phyloP scores from a whole-genome alignment of 1,140 invertebrate species.

The Ceratosolen fusciceps region DNA sequence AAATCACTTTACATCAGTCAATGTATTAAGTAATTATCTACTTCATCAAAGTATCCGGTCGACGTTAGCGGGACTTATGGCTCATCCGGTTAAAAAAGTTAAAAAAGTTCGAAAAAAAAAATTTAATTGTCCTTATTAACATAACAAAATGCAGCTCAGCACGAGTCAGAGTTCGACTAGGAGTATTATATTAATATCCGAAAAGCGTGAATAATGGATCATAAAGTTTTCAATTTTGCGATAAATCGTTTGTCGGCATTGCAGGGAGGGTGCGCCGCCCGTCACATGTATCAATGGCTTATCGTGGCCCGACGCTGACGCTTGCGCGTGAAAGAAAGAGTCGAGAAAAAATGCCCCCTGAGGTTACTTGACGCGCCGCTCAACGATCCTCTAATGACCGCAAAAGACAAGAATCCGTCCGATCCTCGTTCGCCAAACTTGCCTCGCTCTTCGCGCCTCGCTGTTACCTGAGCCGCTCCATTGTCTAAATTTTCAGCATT shows the following conservation, averaged over 20 bases:
- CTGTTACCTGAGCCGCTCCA: neutral
- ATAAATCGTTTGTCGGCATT: constrained; percentile 29
- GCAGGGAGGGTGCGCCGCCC: neutral
- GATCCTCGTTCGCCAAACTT: no score
- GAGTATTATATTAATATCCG: neutral
- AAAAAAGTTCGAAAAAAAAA: no score
- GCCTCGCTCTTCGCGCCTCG: no score
- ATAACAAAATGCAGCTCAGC: neutral
- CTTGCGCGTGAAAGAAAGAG: neutral
- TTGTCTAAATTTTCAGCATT: constrained; percentile 5
- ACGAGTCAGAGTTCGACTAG: neutral
- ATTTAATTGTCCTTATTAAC: neutral
- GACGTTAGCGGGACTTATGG: no score
- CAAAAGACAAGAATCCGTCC: constrained; percentile 58
- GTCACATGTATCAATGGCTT: neutral
- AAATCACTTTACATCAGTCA: neutral
- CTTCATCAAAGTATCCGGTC: no score
- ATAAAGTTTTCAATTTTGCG: neutral
- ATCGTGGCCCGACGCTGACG: neutral
- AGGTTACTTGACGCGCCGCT: constrained; percentile 39
- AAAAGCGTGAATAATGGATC: neutral
- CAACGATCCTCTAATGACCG: constrained; percentile 62
- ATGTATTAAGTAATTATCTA: neutral
- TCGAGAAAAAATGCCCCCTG: constrained; percentile 19
- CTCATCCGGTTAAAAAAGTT: no score